These are phyloP conservation scores for Menura novaehollandiae DNA, from an alignment of 2,113 vertebrate species.

Conservation along the genomic window DNA sequence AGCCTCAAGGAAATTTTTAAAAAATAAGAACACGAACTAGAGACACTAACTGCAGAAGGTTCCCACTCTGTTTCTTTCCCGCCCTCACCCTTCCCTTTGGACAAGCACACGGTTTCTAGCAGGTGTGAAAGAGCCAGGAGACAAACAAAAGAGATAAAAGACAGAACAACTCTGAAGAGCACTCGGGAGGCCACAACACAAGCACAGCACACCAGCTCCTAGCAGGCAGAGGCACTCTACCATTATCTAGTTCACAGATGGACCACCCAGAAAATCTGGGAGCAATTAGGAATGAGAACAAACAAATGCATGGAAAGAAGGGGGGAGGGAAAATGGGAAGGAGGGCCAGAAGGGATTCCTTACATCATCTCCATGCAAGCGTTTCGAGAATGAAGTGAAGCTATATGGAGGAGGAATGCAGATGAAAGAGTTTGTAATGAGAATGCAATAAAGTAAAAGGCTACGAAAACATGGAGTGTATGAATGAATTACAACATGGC, in stretches of 20 bases:
- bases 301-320: constrained; percentile 46
- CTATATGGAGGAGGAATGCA: constrained; percentile 64
- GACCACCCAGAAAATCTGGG: constrained; percentile 78
- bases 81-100: neutral
- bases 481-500: neutral
- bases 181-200: constrained; percentile 61
- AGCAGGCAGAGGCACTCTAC: constrained; percentile 55
- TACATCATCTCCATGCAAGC: constrained; percentile 76
- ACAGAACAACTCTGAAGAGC: constrained; percentile 45
- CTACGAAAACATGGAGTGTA: neutral
- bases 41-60: neutral
- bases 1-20: neutral
- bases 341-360: constrained; percentile 59
- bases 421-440: constrained; percentile 62
- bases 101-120: constrained; percentile 27
- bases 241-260: constrained; percentile 73
- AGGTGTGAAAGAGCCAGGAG: constrained; percentile 70
- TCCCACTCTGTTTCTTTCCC: neutral
- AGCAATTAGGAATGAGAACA: constrained; percentile 66
- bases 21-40: neutral
- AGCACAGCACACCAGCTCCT: constrained; percentile 55
- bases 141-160: constrained; percentile 67
- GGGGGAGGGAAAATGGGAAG: constrained; percentile 10
- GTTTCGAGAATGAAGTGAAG: constrained; percentile 69
- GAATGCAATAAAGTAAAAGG: constrained; percentile 38